Evolutionary conservation across 2,113 vertebrate genomes (phyloP).

Genomic region (Pontoporia blainvillei): DNA sequence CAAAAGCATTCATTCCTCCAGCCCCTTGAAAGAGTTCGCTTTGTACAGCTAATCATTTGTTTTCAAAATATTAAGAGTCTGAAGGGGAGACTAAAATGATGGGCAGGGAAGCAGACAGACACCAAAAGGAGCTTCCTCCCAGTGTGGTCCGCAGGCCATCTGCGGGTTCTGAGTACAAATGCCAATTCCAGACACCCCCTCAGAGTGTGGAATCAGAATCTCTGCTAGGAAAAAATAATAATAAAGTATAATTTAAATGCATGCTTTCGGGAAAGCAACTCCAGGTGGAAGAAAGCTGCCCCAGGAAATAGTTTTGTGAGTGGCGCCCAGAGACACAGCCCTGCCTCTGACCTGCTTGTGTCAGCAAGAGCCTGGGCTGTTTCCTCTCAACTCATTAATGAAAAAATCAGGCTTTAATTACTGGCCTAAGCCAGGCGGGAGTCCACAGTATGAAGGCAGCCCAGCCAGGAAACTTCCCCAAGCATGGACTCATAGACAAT

Average conservation of each 20-base stretch:
- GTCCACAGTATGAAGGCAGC: neutral
- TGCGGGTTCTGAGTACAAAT: neutral
- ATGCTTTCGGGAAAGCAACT: neutral
- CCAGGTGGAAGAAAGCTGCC: neutral
- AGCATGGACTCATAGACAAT: fast-evolving
- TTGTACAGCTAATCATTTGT: neutral
- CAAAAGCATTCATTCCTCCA: conserved; percentile 24
- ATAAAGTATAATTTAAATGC: neutral
- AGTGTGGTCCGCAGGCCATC: neutral
- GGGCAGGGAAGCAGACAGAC: neutral
- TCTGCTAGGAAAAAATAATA: neutral
- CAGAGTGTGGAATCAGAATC: neutral
- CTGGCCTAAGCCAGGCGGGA: neutral
- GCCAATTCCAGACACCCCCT: neutral
- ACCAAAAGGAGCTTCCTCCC: neutral
- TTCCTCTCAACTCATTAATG: conserved; percentile 25
- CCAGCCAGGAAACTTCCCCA: neutral
- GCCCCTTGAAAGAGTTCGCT: neutral
- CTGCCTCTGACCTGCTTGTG: neutral
- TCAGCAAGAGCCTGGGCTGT: neutral
- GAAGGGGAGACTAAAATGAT: neutral
- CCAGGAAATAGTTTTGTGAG: neutral
- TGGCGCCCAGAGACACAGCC: neutral
- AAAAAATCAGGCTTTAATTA: neutral
- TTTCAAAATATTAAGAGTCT: neutral